Base-by-base conservation (phyloP, 2,113 vertebrate species). In the Scomber colias region DNA sequence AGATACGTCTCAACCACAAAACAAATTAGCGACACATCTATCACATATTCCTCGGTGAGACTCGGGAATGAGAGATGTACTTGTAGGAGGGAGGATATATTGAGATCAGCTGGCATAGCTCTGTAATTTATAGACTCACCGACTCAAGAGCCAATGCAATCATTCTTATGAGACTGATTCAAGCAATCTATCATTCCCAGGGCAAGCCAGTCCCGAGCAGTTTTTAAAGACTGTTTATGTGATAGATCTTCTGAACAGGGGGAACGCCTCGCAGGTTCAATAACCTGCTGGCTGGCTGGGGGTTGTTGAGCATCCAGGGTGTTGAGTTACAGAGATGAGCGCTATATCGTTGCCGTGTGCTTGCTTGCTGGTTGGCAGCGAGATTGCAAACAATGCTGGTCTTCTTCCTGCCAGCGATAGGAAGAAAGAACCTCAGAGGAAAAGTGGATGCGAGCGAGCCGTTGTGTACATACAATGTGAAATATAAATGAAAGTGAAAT, bases 111-210 rank as follows among this genome's bases (percentile, higher is more conserved):
- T 76, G 71, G 81, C 69, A n/a, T n/a, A 27, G 76, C 73, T 62
- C 56, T 73, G 11, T 85, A 86, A 92, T 92, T 90, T 90, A 92
- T 92, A 77, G 83, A 89, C 79, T 84, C 70, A 2, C 56, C 55
- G 76, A 84, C 59, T 86, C 53, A 19, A 90, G 89, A 88, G 85
- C 77, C 83, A 60, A 74, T 19, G 83, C 85, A 85, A 91, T 92
- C 86, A 83, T 91, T 93, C 91, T 87, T 81, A 90, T 76, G 79
- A 92, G 77, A 75, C 81, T 16, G 84, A 87, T 85, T 82, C 67
- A 31, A 21, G 81, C 77, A 56, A 90, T 93, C 84, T 48, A 91
- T 92, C 80, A 87, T 45, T 5, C 3, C 5, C 45, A 7, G 69
- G 75, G 82, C 71, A 7, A 67, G 78, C 14, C 40, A 4, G 63